Conservation (phyloP, 2,113 vertebrate species). For the Callipepla californica region DNA sequence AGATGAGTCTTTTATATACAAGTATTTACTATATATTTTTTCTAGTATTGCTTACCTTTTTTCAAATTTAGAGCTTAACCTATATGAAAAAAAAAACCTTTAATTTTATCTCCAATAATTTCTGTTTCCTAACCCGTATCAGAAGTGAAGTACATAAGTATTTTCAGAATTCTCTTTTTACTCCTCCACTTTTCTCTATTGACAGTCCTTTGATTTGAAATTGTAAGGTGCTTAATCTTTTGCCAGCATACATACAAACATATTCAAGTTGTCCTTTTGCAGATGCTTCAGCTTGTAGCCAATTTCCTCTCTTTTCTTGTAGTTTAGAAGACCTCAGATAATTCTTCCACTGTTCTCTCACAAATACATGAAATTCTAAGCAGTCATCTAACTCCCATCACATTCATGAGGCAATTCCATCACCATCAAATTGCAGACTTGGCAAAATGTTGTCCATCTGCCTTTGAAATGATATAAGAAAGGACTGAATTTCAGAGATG, state of each 20-base stretch:
- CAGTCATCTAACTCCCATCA: slow-evolving; percentile 62
- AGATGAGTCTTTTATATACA: neutral
- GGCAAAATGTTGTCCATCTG: slow-evolving; percentile 51
- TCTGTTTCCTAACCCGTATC: neutral
- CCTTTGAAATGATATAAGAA: slow-evolving; percentile 61
- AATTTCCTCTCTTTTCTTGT: slow-evolving; percentile 55
- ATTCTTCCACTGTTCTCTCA: slow-evolving; percentile 65
- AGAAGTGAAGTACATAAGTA: slow-evolving; percentile 48
- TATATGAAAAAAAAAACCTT: neutral
- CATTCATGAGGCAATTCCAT: slow-evolving; percentile 59
- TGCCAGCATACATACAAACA: slow-evolving; percentile 55
- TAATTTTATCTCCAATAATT: neutral
- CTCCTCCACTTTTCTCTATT: slow-evolving; percentile 26
- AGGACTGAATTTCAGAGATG: slow-evolving; percentile 62
- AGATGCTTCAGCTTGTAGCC: slow-evolving; percentile 31
- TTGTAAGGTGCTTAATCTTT: slow-evolving; percentile 58
- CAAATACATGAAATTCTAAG: slow-evolving; percentile 64
- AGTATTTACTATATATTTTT: neutral
- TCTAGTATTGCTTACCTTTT: neutral
- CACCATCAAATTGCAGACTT: slow-evolving; percentile 64
- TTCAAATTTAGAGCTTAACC: neutral
- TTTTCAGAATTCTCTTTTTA: slow-evolving; percentile 45
- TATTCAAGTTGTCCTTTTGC: slow-evolving; percentile 49
- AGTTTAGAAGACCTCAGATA: slow-evolving; percentile 45
- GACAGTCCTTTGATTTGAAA: slow-evolving; percentile 63